Evolutionary conservation across 2,888 invertebrate genomes (phyloP), one percentile per base, ranked within the genome.

Genomic region (Disparrhopalites patrizii): DNA sequence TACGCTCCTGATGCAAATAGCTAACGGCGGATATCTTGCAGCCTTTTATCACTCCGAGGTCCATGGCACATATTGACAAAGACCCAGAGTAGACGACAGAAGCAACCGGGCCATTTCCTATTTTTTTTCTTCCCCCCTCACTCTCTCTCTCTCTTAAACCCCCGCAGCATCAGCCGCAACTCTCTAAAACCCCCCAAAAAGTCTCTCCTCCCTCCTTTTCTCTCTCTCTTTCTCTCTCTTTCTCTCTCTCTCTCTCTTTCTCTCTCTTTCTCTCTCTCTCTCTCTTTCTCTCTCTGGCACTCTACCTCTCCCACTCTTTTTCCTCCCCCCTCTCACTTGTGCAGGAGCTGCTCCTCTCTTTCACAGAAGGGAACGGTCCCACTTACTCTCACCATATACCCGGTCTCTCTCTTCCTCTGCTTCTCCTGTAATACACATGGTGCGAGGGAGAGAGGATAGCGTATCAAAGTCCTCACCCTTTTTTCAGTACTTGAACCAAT

Each of bases 51-150:
- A 68, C 68, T 64, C 54, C 57, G 61, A 66, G 66, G 51, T 65
- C 65, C 65, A 56, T 68, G 56, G 62, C 68, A 65, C 68, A 68
- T 68, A 68, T 68, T 68, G 68, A 68, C 65, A 68, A 68, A 68
- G 68, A 58, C 66, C 66, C 56, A n/a, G n/a, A 64, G 25, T 27
- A 62, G 62, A 62, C 40, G 62, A 55, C 62, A 62, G n/a, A n/a
- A n/a, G 63, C 47, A 62, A 61, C 66, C 63, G 63, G 68, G 66
- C 63, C 64, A 68, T 68, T 68, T 68, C 68, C 68, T 66, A 66
- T 68, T 68, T 68, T 68, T 66, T 57, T 66, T 65, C 47, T 47
- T 25, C 27, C 20, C 18, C 38, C 25, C 68, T 57, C 68, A 62
- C 47, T 47, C 47, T 38, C 20, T 27, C 38, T 33, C 51, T 52